These are phyloP conservation scores for Lamellibrachia satsuma DNA, from an alignment of 2,888 invertebrate species.

Conservation along the genomic window DNA sequence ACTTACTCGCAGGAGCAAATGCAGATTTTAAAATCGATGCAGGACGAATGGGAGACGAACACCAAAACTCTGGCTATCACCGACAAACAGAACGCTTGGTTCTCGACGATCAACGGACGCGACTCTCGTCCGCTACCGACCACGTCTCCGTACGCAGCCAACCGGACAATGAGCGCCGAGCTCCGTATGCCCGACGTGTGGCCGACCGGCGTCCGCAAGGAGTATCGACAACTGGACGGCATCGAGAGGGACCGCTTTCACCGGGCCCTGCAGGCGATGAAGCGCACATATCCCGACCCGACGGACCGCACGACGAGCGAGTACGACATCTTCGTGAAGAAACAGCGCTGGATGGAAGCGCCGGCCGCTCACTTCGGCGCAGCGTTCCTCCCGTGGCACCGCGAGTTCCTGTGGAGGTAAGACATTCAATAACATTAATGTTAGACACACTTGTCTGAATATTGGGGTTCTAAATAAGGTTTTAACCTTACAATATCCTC, in stretches of 20 bases:
- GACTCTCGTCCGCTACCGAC: not conserved
- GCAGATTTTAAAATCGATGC: not conserved
- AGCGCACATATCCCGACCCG: conserved; percentile 1
- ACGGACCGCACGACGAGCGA: conserved; percentile 8
- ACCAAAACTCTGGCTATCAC: not conserved
- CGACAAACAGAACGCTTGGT: not conserved
- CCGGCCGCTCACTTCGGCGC: conserved; percentile 8
- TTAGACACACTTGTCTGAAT: too few species aligned
- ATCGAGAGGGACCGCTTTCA: conserved; percentile 31
- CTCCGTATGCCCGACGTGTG: not conserved
- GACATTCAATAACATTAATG: not conserved
- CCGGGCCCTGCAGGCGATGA: conserved; percentile 18
- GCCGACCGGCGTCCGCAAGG: conserved; percentile 26
- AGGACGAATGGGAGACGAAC: conserved; percentile 17
- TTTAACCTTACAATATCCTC: too few species aligned
- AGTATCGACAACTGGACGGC: conserved; percentile 33
- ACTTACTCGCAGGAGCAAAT: conserved; percentile 1
- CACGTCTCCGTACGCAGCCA: not conserved
- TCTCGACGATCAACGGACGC: not conserved
- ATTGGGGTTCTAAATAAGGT: too few species aligned
- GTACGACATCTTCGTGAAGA: conserved; percentile 22
- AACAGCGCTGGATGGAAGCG: not conserved
- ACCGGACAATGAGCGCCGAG: not conserved
- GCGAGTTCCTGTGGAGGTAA: conserved; percentile 21
- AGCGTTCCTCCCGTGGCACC: not conserved